Conservation (phyloP, 2,888 invertebrate species). For the Microdon myrmicae region DNA sequence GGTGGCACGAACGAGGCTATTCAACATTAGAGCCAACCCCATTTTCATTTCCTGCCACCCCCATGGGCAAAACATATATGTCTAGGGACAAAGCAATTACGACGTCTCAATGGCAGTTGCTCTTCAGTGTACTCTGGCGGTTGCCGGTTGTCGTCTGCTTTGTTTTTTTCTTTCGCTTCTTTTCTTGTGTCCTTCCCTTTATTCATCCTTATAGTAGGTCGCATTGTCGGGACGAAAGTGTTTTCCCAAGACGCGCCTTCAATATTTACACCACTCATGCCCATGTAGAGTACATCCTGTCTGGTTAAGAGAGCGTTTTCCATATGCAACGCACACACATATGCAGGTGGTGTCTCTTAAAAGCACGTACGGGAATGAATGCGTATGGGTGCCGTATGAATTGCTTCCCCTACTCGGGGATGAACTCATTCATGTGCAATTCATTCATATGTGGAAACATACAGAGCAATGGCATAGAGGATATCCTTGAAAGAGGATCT, state of each 20-base stretch:
- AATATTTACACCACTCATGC: conserved; percentile 8
- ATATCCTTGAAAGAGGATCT: conserved; percentile 40
- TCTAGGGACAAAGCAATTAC: conserved; percentile 55
- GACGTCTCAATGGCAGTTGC: conserved; percentile 58
- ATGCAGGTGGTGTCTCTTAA: conserved; percentile 35
- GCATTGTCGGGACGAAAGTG: conserved; percentile 24
- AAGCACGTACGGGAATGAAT: neutral
- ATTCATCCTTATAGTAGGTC: conserved; percentile 13
- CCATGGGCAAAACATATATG: conserved; percentile 30
- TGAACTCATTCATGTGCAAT: conserved; percentile 10
- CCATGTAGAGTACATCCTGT: neutral
- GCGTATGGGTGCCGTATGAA: conserved; percentile 26
- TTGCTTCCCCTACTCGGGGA: conserved; percentile 21
- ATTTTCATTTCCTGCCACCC: conserved; percentile 4
- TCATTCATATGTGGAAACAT: conserved; percentile 34
- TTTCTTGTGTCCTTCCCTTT: conserved; percentile 10
- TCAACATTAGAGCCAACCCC: conserved; percentile 12
- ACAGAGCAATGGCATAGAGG: conserved; percentile 1
- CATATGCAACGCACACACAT: conserved; percentile 27
- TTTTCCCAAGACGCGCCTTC: conserved; percentile 40
- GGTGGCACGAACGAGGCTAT: conserved; percentile 13
- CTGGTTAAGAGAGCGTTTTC: conserved; percentile 7
- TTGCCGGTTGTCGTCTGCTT: conserved; percentile 51
- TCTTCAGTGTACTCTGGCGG: conserved; percentile 30
- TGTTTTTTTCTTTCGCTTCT: conserved; percentile 19